Evolutionary conservation across 2,113 vertebrate species (phyloP), one percentile per base, ranked within the genome.

Genomic region (Perca flavescens): DNA sequence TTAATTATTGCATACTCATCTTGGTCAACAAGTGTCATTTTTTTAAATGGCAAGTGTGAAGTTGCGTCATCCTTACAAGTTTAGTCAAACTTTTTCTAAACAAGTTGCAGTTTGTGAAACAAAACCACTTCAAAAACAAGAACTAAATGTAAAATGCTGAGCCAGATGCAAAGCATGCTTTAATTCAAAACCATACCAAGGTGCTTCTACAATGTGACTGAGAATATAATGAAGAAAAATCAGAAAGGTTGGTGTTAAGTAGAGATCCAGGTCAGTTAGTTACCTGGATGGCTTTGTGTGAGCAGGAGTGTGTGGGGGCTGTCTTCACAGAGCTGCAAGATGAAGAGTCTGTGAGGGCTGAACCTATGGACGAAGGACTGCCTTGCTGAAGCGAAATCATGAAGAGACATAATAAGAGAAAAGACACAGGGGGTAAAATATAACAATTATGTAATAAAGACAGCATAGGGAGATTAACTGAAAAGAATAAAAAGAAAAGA

Each of bases 241-340:
- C 0, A 5, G n/a, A 43, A 14, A 65, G 3, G 64, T 15, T 46
- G 16, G 21, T 31, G 15, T 43, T 16, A 57, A 72, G 62, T 6
- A 21, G 40, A 61, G 13, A 53, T 43, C 15, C 28, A 36, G 36
- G 64, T 72, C n/a, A 31, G 64, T 49, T 17, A 7, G 19, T 86
- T 95, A 98, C 97, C 97, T 99, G 98, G 72, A 95, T 97, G 91
- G 96, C 95, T 94, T 97, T 99, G 94, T 98, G 96, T 79, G 96
- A 93, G 89, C 93, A 96, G 47, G 68, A 80, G 63, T 80, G 84
- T 60, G 84, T 17, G 12, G 84, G 88, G 13, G 61, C 78, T 4
- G 77, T 88, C 77, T 86, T 93, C 78, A 97, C 94, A 85, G 96
- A 96, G 94, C 97, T 96, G 91, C 96, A 96, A 56, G 97, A 97